Conservation (phyloP, 2,797 vertebrate genomes). For the Orestias chungarensis region DNA sequence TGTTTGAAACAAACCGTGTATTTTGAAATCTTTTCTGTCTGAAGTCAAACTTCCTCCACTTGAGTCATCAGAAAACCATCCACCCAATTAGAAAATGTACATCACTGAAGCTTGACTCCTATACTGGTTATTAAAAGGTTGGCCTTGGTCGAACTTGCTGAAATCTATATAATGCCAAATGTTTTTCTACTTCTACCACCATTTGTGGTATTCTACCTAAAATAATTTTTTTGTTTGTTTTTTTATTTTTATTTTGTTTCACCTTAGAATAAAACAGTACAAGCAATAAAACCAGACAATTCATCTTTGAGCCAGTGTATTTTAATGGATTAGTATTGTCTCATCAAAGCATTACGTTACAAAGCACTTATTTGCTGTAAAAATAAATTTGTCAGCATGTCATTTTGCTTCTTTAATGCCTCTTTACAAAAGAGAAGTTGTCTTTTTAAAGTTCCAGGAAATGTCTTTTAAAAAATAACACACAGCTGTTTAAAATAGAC, state of each 20-base stretch:
- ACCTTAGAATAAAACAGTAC: slow-evolving; percentile 6
- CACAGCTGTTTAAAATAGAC: slow-evolving; percentile 34
- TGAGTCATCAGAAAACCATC: neutral
- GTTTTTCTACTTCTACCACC: neutral
- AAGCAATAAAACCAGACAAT: neutral
- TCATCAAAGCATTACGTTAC: slow-evolving; percentile 12
- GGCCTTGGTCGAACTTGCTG: neutral
- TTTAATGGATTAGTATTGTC: slow-evolving; percentile 12
- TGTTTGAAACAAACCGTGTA: neutral
- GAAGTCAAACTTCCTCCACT: neutral
- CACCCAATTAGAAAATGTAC: neutral
- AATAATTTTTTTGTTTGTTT: too few relatives aligned
- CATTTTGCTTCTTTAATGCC: slow-evolving; percentile 13
- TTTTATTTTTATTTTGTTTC: too few relatives aligned
- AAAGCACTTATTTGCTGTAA: neutral
- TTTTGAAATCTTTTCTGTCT: neutral
- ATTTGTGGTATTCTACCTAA: neutral
- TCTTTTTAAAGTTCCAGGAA: slow-evolving; percentile 24
- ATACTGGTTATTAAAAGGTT: neutral
- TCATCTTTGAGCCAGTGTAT: slow-evolving; percentile 3
- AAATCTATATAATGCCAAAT: neutral
- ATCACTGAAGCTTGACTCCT: neutral
- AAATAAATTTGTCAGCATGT: slow-evolving; percentile 11
- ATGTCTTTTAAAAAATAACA: slow-evolving; percentile 32
- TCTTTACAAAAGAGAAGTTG: slow-evolving; percentile 15